Evolutionary conservation across 92 coral and sea anemone species (phyloP).

Genomic region (Meandrina meandrites): DNA sequence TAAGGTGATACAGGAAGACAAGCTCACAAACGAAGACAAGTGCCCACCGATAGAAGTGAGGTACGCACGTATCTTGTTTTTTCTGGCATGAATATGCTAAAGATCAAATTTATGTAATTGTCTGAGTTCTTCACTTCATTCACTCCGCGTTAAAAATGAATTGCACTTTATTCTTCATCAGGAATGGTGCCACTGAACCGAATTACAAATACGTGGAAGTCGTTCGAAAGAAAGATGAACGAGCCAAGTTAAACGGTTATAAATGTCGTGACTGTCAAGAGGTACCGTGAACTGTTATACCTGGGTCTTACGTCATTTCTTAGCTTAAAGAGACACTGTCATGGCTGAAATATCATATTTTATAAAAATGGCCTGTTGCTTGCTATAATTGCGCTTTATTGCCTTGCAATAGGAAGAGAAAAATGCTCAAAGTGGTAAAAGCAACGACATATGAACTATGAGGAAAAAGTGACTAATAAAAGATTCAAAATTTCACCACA

Average conservation of each 20-base stretch:
- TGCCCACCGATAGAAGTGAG: background rate
- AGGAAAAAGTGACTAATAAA: too few relatives aligned
- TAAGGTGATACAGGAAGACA: background rate
- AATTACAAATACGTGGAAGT: constrained; percentile 84
- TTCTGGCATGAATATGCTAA: background rate
- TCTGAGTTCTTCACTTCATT: background rate
- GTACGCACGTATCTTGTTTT: background rate
- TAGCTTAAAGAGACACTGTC: too few relatives aligned
- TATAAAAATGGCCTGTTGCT: too few relatives aligned
- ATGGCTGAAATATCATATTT: too few relatives aligned
- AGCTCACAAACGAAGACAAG: background rate
- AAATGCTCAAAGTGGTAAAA: too few relatives aligned
- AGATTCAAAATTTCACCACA: too few relatives aligned
- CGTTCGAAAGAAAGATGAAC: constrained; percentile 82
- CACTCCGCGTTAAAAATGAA: background rate
- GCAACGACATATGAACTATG: too few relatives aligned
- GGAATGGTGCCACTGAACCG: constrained; percentile 43
- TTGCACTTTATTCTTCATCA: background rate
- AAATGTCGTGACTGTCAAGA: constrained; percentile 90
- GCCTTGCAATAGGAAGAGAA: too few relatives aligned
- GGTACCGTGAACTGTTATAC: constrained; percentile 43
- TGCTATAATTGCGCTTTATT: too few relatives aligned
- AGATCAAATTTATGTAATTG: background rate
- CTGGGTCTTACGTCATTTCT: background rate
- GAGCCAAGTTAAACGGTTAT: constrained; percentile 92